phyloP scores from a whole-genome alignment of 2,113 vertebrate species.

The Elanus axillaris region DNA sequence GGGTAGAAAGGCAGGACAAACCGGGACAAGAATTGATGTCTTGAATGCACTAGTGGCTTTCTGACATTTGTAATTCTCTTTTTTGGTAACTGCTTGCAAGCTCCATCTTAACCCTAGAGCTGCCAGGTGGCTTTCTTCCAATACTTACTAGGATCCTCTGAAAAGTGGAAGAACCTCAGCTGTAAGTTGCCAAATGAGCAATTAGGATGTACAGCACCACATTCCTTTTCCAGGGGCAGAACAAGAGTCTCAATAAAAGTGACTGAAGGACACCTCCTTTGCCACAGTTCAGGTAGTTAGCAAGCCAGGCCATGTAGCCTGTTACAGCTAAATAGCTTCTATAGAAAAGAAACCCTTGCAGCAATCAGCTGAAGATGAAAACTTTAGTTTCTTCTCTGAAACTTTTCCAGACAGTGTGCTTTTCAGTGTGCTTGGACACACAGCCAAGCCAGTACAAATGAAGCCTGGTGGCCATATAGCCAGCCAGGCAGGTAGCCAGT shows the following conservation, averaged over 20 bases:
- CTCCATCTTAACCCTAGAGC: not conserved
- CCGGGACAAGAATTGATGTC: not conserved
- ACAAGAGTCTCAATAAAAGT: not conserved
- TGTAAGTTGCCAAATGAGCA: conserved; percentile 20
- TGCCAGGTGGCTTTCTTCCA: conserved; percentile 15
- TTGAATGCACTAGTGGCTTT: not conserved
- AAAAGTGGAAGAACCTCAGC: not conserved
- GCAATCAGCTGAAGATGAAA: not conserved
- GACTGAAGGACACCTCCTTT: conserved; percentile 32
- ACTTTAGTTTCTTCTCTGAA: not conserved
- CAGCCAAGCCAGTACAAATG: not conserved
- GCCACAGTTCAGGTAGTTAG: conserved; percentile 23
- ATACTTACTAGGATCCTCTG: not conserved
- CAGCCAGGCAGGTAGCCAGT: not conserved
- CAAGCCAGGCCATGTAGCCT: not conserved
- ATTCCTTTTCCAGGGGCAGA: not conserved
- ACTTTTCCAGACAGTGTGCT: not conserved
- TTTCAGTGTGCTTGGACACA: not conserved
- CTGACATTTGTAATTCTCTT: not conserved
- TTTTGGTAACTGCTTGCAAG: conserved; percentile 29
- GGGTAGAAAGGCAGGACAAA: not conserved
- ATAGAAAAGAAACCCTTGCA: not conserved
- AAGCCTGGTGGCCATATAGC: not conserved
- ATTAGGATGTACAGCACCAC: conserved; percentile 18
- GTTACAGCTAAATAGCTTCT: not conserved